Base-by-base conservation (phyloP, 2,113 vertebrate species). In the Halichoerus grypus region DNA sequence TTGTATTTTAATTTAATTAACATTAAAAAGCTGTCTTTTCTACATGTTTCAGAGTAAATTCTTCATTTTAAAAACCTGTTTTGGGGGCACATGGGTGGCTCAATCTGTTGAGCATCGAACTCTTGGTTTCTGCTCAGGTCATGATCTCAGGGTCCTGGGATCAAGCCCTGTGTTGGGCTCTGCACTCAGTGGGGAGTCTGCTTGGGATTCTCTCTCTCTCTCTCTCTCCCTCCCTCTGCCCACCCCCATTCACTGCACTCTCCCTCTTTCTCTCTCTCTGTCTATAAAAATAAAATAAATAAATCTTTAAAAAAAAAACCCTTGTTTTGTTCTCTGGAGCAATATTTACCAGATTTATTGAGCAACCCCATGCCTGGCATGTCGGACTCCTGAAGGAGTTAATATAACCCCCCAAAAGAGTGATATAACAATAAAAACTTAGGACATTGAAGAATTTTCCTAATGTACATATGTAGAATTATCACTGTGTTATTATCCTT, bases 1-100 rank as follows among this genome's bases (percentile, higher is more conserved):
- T 94, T 46, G 5, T 81, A 36, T 71, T 97, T 96, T 59, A 85
- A 79, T 28, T 61, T 46, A 77, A 53, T 46, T 72, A 67, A 86
- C 4, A 65, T 72, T 36, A 90, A 55, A 94, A 55, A 86, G 33
- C 5, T 6, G 22, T 28, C 12, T 57, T 88, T 94, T 80, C 7
- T 26, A 65, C 84, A 81, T 93, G 36, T 1, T 1, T 86, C 42
- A 77, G 3, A 51, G 21, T 88, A 14, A 94, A 39, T 55, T 74
- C 18, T 74, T 5, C 26, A 82, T 79, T 79, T 31, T 55, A 96
- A 63, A 36, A 69, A 3, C 33, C 8, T 79, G 8, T 72, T 83
- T 86, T 49, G 26, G n/a, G 55, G 67, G 33, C 8, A 15, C 67
- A 18, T 69, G 16, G 67, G 67, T 69, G 33, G 33, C 33, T 69